A percentile compares a stretch with the other conserved stretches of the same genome.
Evolutionary conservation across 1,140 invertebrate species (phyloP).

Genomic region (Leguminivora glycinivorella): DNA sequence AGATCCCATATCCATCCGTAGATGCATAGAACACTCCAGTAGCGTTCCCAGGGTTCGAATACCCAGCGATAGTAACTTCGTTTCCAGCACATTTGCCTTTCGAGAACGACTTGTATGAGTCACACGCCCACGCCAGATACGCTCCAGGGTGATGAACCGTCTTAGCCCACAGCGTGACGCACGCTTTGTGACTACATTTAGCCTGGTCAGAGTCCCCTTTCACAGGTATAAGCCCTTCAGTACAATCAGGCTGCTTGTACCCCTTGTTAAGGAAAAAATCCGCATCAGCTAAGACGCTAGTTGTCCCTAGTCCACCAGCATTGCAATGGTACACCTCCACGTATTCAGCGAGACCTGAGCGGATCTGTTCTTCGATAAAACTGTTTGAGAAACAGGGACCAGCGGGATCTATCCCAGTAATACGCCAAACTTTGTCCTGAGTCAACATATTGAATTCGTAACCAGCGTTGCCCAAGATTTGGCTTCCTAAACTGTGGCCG

Average conservation of each 20-base stretch:
- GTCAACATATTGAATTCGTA: slow-evolving; percentile 52
- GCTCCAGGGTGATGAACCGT: slow-evolving; percentile 53
- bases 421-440: slow-evolving; percentile 62
- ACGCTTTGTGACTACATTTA: slow-evolving; percentile 69
- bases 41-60: slow-evolving; percentile 66
- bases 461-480: slow-evolving; percentile 73
- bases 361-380: slow-evolving; percentile 74
- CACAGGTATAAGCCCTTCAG: slow-evolving; percentile 53
- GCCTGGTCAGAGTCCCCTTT: slow-evolving; percentile 59
- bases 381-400: slow-evolving; percentile 81
- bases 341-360: slow-evolving; percentile 76
- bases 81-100: slow-evolving; percentile 57
- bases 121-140: slow-evolving; percentile 62
- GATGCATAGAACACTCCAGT: slow-evolving; percentile 68
- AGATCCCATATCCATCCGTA: slow-evolving; percentile 53
- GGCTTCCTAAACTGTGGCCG: slow-evolving; percentile 77
- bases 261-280: slow-evolving; percentile 83
- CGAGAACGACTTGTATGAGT: slow-evolving; percentile 55
- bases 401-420: slow-evolving; percentile 82
- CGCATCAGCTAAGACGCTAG: slow-evolving; percentile 77
- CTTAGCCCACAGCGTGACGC: slow-evolving; percentile 59
- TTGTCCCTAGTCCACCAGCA: slow-evolving; percentile 78
- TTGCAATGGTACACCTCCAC: slow-evolving; percentile 82
- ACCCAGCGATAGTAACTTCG: slow-evolving; percentile 64
- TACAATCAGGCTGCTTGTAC: slow-evolving; percentile 79